phyloP scores from a whole-genome alignment of 2,888 invertebrate genomes.

The Phyto melanocephala region DNA sequence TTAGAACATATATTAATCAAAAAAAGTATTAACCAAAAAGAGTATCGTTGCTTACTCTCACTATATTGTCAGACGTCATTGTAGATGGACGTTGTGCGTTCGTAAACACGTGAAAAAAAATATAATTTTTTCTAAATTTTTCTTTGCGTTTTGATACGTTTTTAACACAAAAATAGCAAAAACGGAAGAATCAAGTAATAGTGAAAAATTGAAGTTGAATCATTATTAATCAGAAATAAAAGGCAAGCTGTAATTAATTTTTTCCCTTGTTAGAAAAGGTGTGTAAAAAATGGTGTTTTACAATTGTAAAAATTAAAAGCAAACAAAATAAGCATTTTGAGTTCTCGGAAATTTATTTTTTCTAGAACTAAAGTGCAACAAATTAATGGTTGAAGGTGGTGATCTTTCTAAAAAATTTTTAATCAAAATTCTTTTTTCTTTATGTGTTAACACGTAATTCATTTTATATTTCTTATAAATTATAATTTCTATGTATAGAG shows the following conservation, averaged over 20 bases:
- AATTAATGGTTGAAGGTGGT: too few relatives aligned
- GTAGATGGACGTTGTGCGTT: constrained; percentile 58
- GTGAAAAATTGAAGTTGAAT: constrained; percentile 50
- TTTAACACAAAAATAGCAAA: constrained; percentile 33
- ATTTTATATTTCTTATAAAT: constrained; percentile 20
- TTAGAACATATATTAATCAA: too few relatives aligned
- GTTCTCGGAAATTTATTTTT: too few relatives aligned
- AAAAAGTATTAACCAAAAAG: too few relatives aligned
- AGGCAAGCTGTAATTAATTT: constrained; percentile 2
- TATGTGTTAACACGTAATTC: constrained; percentile 45
- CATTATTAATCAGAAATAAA: background rate
- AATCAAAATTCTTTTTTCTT: too few relatives aligned
- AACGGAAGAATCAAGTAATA: constrained; percentile 44
- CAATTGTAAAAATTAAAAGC: background rate
- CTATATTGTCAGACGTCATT: constrained; percentile 53
- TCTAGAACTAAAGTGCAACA: too few relatives aligned
- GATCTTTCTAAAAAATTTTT: too few relatives aligned
- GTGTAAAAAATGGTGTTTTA: background rate
- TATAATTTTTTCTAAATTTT: constrained; percentile 32
- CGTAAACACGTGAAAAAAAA: constrained; percentile 55
- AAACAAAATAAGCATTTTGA: too few relatives aligned
- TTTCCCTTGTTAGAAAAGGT: constrained; percentile 14
- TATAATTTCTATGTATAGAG: constrained; percentile 26
- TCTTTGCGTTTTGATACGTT: constrained; percentile 44
- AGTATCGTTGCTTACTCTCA: too few relatives aligned